Percentiles rank a stretch among this genome's conserved stretches.
Conservation (phyloP, 2,113 vertebrate genomes). For the Gallinago media region DNA sequence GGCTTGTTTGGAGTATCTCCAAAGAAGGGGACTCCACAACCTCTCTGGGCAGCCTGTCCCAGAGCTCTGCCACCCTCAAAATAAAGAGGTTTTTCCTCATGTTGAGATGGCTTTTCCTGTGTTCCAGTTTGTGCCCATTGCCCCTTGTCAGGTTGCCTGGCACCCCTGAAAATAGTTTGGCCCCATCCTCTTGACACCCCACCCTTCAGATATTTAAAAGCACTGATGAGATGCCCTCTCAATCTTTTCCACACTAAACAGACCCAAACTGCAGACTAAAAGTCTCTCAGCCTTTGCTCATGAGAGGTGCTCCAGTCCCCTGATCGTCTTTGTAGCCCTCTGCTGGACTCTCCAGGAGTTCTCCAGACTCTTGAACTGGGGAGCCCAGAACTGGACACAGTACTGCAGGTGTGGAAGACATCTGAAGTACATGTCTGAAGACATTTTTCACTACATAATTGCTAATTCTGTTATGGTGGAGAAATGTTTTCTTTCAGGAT, state of each 20-base stretch:
- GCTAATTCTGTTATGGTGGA: neutral
- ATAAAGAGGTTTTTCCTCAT: neutral
- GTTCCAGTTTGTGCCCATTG: neutral
- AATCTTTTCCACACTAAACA: neutral
- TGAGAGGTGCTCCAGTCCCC: neutral
- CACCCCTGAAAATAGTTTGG: neutral
- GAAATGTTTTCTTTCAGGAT: neutral
- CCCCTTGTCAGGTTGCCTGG: neutral
- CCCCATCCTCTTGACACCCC: neutral
- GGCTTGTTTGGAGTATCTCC: neutral
- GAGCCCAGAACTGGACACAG: neutral
- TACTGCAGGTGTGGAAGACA: neutral
- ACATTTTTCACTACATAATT: neutral
- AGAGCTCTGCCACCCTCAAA: neutral
- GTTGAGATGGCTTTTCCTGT: neutral
- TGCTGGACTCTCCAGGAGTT: neutral
- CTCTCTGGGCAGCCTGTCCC: neutral
- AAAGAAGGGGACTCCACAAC: neutral
- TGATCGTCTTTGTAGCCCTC: neutral
- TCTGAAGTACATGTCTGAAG: neutral
- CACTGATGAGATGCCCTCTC: neutral
- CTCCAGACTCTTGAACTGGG: neutral
- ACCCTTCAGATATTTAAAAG: neutral
- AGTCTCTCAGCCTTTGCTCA: neutral
- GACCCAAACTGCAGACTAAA: too few relatives aligned